Conservation (phyloP, 2,888 invertebrate species). For the Diarsia dahlii region DNA sequence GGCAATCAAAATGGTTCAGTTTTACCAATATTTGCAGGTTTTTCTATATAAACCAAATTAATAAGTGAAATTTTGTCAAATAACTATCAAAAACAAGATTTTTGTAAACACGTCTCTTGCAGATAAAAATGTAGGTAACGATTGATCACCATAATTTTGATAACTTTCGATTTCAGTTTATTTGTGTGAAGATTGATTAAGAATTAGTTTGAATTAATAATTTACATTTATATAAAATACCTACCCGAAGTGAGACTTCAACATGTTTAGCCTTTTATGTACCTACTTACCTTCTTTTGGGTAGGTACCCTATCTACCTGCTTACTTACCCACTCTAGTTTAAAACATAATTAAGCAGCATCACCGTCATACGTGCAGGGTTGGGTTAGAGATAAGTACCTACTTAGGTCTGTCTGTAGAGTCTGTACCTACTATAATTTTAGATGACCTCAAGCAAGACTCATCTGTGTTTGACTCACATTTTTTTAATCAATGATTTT, state of each 20-base stretch:
- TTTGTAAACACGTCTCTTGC: conserved; percentile 16
- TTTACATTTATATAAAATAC: background rate
- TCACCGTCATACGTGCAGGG: background rate
- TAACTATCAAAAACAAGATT: conserved; percentile 8
- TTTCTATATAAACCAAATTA: conserved; percentile 3
- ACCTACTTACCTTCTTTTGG: too few species aligned
- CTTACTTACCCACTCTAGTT: too few species aligned
- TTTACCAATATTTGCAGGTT: background rate
- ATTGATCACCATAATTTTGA: conserved; percentile 29
- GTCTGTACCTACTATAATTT: background rate
- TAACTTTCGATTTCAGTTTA: conserved; percentile 40
- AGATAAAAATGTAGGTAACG: background rate
- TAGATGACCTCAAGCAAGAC: background rate
- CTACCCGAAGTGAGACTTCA: too few species aligned
- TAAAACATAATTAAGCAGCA: too few species aligned
- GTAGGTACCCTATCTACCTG: too few species aligned
- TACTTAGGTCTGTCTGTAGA: too few species aligned
- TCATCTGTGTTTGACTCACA: background rate
- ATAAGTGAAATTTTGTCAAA: conserved; percentile 28
- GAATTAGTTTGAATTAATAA: conserved; percentile 16
- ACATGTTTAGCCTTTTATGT: too few species aligned
- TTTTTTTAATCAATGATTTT: background rate
- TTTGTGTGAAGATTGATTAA: background rate
- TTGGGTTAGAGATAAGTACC: background rate
- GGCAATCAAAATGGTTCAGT: background rate